These are phyloP conservation scores for Stenoptilia bipunctidactyla DNA, from an alignment of 2,888 invertebrate genomes.

Conservation along the genomic window DNA sequence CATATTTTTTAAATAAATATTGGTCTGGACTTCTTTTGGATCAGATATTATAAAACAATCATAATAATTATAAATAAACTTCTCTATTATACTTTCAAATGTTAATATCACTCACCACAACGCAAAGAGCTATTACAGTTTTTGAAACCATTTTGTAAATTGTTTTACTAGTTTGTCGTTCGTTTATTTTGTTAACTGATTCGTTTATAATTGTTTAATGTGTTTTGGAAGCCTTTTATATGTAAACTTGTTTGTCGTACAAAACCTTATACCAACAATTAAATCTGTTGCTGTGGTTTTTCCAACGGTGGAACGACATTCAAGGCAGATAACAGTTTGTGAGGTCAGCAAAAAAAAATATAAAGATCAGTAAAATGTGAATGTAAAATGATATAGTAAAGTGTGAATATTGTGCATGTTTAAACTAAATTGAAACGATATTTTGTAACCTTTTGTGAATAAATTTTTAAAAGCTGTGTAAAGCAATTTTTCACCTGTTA, in stretches of 20 bases:
- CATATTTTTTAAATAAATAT: too few relatives aligned
- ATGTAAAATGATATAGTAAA: too few relatives aligned
- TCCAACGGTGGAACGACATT: constrained; percentile 33
- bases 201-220: constrained; percentile 23
- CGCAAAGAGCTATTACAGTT: constrained; percentile 34
- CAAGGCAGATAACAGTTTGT: constrained; percentile 32
- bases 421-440: too few relatives aligned
- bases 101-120: constrained; percentile 33
- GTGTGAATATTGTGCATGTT: too few relatives aligned
- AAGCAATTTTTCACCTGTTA: too few relatives aligned
- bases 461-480: too few relatives aligned
- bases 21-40: too few relatives aligned
- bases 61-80: background rate
- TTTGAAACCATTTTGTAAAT: constrained; percentile 43
- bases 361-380: too few relatives aligned
- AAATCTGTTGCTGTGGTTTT: constrained; percentile 31
- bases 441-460: too few relatives aligned
- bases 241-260: constrained; percentile 29
- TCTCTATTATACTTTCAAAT: constrained; percentile 12
- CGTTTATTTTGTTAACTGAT: constrained; percentile 21
- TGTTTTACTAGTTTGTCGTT: constrained; percentile 21
- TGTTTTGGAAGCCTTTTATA: constrained; percentile 37
- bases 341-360: background rate
- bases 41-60: background rate
- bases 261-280: constrained; percentile 6